A percentile compares a stretch with the other conserved stretches of the same genome.
Conservation (phyloP, 2,888 invertebrate species). For the Andrena hattorfiana region DNA sequence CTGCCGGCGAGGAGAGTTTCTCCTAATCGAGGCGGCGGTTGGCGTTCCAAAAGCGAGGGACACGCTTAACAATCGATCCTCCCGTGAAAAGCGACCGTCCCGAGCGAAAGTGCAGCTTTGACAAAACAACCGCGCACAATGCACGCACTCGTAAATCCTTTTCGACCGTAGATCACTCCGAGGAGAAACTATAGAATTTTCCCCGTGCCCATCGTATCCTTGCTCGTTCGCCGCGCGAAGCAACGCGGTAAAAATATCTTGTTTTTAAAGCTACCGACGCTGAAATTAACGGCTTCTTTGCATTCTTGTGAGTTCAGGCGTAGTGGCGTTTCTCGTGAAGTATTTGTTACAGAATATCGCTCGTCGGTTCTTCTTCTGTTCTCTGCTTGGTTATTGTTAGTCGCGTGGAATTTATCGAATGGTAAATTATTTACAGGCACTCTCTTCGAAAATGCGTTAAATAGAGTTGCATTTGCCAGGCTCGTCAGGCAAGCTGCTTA, state of each 20-base stretch:
- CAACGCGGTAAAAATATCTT: constrained; percentile 8
- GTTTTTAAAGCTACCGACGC: not conserved
- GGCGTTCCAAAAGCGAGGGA: constrained; percentile 24
- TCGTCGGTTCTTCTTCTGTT: not conserved
- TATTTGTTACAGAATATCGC: constrained; percentile 17
- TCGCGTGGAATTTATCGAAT: not conserved
- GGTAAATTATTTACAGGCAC: not conserved
- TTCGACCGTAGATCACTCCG: not conserved
- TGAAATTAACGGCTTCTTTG: constrained; percentile 26
- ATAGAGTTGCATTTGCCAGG: not conserved
- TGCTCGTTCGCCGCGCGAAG: not conserved
- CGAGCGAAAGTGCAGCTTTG: constrained; percentile 18
- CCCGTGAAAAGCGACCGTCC: constrained; percentile 12
- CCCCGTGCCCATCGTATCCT: not conserved
- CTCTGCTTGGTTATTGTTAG: not conserved
- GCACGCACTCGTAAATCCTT: constrained; percentile 32
- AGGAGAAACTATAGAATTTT: constrained; percentile 29
- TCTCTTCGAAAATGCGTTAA: not conserved
- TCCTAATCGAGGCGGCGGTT: constrained; percentile 47
- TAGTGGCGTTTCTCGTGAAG: constrained; percentile 14
- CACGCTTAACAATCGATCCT: constrained; percentile 36
- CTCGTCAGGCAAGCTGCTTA: not conserved
- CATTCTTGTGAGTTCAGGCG: constrained; percentile 20
- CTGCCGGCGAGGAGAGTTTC: constrained; percentile 42
- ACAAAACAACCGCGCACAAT: constrained; percentile 14